Evolutionary conservation across 2,888 invertebrate genomes (phyloP).

Genomic region (Dioctria rufipes): DNA sequence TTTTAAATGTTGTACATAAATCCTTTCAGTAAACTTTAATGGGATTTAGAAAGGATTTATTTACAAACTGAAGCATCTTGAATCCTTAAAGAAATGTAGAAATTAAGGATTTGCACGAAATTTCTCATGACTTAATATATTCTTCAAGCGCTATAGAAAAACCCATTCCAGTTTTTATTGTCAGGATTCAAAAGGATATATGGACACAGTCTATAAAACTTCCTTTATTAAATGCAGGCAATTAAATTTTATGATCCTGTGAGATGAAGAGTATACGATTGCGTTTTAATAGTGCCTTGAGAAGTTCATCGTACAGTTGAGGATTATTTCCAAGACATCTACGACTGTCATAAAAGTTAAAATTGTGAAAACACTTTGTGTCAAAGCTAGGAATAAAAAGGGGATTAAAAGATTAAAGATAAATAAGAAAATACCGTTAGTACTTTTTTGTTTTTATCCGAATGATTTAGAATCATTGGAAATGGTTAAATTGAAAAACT

Average conservation of each 20-base stretch:
- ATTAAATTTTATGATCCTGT: constrained; percentile 35
- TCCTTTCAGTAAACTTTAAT: too few relatives aligned
- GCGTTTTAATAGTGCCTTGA: constrained; percentile 2
- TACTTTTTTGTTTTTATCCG: background rate
- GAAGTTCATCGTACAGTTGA: background rate
- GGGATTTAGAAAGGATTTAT: background rate
- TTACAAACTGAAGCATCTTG: background rate
- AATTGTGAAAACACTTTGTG: constrained; percentile 19
- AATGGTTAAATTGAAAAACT: constrained; percentile 6
- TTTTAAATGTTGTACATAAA: too few relatives aligned
- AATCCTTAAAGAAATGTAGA: constrained; percentile 1
- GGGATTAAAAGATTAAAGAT: background rate
- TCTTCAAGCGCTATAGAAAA: background rate
- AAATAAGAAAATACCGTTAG: background rate
- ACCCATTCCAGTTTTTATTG: background rate
- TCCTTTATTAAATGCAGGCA: constrained; percentile 18
- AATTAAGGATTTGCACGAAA: background rate
- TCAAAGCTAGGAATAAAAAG: background rate
- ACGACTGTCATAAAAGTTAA: background rate
- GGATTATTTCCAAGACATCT: background rate
- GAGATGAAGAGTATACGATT: constrained; percentile 18
- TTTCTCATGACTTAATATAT: background rate
- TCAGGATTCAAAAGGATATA: background rate
- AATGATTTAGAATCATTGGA: too few relatives aligned
- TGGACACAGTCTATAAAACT: constrained; percentile 10